phyloP scores from a whole-genome alignment of 2,113 vertebrate species.

The Indicator indicator region DNA sequence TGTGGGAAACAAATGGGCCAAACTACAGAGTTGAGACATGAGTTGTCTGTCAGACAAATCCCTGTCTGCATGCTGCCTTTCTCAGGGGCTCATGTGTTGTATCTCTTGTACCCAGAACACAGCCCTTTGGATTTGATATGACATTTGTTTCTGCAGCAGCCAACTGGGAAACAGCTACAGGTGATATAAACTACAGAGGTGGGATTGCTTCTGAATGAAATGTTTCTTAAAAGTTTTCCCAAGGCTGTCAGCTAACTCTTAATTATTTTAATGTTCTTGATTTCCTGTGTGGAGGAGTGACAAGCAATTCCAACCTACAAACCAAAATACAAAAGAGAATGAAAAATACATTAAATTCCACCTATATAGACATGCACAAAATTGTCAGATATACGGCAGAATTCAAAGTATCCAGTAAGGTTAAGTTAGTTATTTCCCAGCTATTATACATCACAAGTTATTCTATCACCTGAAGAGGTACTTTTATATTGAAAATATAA shows the following conservation, averaged over 20 bases:
- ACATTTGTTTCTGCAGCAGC: constrained; percentile 64
- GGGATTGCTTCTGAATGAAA: constrained; percentile 57
- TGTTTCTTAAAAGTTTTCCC: constrained; percentile 52
- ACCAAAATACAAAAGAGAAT: constrained; percentile 14
- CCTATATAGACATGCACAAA: not conserved
- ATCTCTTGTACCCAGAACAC: not conserved
- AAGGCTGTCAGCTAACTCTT: constrained; percentile 25
- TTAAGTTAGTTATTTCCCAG: not conserved
- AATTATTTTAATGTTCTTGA: constrained; percentile 42
- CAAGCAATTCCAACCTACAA: constrained; percentile 8
- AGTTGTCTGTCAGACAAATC: not conserved
- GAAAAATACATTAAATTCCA: constrained; percentile 28
- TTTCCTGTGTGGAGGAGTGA: not conserved
- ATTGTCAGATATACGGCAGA: not conserved
- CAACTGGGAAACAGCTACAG: constrained; percentile 55
- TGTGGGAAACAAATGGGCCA: not conserved
- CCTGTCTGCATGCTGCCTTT: rapidly evolving
- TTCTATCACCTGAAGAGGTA: not conserved
- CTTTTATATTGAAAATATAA: constrained; percentile 11
- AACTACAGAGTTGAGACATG: not conserved
- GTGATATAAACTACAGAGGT: constrained; percentile 50
- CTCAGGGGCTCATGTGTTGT: not conserved
- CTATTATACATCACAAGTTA: not conserved
- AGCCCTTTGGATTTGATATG: not conserved
- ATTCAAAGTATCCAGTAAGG: constrained; percentile 10